Evolutionary conservation across 2,888 invertebrate genomes (phyloP), one percentile per base, ranked within the genome.

Genomic region (Philereme transversata): DNA sequence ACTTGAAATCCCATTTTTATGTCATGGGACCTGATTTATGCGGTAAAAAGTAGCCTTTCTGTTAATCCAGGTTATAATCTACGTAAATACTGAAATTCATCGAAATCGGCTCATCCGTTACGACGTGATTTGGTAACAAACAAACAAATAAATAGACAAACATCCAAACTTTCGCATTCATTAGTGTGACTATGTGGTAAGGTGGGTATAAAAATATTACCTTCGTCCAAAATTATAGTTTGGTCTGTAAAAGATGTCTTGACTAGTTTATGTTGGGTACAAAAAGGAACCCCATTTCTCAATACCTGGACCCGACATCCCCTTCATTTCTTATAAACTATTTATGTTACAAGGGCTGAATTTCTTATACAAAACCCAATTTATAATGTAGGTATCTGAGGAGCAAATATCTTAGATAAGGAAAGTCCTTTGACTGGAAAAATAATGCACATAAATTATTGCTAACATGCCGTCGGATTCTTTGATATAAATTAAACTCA

Each of bases 271-370:
- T 7, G 44, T 48, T 60, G 3, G 55, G 48, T 52, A 56, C 56
- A 52, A 52, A 59, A 51, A 56, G 44, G 45, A 47, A 52, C 48
- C 55, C 55, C 51, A 55, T 46, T 58, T 62, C 51, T 56, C 55
- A 56, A 62, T 62, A 62, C 58, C 51, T 58, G 47, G 33, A 44
- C 40, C 55, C 55, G 5, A 46, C 51, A 58, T 58, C 54, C 62
- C 62, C 52, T 58, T 62, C 57, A 59, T 56, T 62, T 62, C 62
- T 59, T 58, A 58, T 62, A 62, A 62, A 59, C 58, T 59, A 62
- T 62, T 62, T 59, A 59, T 48, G 55, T 48, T 51, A 41, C 48
- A 51, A 60, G 53, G 56, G 57, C 58, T 56, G 62, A 59, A 59
- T 59, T 55, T 52, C 51, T 51, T 46, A 53, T 46, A 59, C 58